These are phyloP conservation scores for Mesoclemmys tuberculata DNA, from an alignment of 2,113 vertebrate genomes.

Conservation along the genomic window DNA sequence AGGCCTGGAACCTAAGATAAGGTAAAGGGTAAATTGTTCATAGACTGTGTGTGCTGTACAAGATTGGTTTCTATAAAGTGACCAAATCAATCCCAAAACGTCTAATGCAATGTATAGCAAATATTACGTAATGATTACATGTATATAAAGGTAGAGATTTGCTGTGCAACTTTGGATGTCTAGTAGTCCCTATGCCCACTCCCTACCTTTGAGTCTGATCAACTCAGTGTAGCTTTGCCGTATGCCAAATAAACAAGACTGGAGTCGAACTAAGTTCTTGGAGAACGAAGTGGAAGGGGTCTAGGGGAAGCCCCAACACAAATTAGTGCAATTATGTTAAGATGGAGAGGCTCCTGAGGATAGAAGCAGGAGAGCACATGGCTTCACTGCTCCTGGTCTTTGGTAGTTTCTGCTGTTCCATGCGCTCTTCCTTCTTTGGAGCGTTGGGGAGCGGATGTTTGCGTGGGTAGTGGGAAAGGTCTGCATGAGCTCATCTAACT, in stretches of 20 bases:
- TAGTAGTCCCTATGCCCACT: background rate
- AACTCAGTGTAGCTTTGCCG: background rate
- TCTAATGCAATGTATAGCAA: background rate
- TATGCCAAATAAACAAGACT: background rate
- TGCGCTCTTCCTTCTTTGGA: background rate
- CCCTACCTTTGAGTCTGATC: background rate
- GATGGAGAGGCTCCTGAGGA: background rate
- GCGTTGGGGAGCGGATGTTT: background rate
- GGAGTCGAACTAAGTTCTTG: background rate
- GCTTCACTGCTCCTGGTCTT: background rate
- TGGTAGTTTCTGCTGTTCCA: background rate
- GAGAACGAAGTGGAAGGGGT: background rate
- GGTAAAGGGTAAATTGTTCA: background rate
- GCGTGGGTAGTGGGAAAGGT: background rate
- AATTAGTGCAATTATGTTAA: background rate
- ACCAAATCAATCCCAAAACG: background rate
- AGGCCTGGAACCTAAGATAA: background rate
- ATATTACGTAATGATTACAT: background rate
- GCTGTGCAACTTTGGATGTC: background rate
- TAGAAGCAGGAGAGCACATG: too few relatives aligned
- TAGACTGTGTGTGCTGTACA: background rate
- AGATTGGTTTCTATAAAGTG: background rate
- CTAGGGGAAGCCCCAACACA: background rate
- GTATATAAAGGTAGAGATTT: background rate
- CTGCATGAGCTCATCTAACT: background rate